Evolutionary conservation across 2,888 invertebrate genomes (phyloP), one percentile per base, ranked within the genome.

Genomic region (Drosophila tripunctata): DNA sequence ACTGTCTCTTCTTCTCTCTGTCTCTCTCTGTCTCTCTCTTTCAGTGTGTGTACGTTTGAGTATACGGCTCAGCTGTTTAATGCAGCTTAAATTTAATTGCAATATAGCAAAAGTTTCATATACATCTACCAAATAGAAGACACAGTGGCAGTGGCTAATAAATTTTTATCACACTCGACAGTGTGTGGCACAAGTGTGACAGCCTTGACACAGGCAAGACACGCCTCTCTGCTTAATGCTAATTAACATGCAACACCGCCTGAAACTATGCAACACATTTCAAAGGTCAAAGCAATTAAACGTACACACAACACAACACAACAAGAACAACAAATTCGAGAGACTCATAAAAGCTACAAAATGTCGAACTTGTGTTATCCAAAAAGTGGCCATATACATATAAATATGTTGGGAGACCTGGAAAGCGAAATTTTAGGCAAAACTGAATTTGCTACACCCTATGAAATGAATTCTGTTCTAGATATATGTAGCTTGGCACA

Each of bases 281-380:
- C 69, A 82, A 79, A 84, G 88, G 83, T 84, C 83, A 90, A 90
- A 91, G 92, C 91, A 92, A 92, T 88, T 88, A 88, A 88, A 81
- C 66, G 70, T 74, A 74, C 68, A 80, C 75, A 58, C 36, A 67
- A 27, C 15, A 36, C 50, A 45, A 45, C 45, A 31, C n/a, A 14
- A 3, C 12, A 19, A 22, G 12, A 24, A 24, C 41, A 24, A 14
- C 50, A 27, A 51, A 17, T 36, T 36, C 14, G 38, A 40, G 40
- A 30, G 52, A 58, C 67, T 72, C 82, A 77, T 86, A 87, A 86
- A 82, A 77, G 75, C 69, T 68, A 73, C 65, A 80, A 63, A 60
- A 69, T 78, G 67, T 65, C 54, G 61, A 85, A 85, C 76, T 75
- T 78, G 52, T 72, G 62, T 57, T 22, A 60, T 21, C 33, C 41